These are phyloP conservation scores for Meloidogyne exigua DNA, from an alignment of 1,140 invertebrate genomes.

Conservation along the genomic window DNA sequence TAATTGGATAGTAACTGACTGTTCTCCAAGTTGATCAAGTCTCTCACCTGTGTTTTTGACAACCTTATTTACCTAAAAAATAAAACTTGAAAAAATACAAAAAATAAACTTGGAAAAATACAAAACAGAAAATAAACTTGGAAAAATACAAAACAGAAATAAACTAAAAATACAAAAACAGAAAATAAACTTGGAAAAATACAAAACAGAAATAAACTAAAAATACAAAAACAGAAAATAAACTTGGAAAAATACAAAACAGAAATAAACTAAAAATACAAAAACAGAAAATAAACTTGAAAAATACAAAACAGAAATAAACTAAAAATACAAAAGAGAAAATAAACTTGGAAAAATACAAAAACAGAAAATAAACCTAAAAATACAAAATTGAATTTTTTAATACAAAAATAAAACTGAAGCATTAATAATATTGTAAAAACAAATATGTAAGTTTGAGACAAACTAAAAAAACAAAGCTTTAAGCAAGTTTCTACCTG, in stretches of 20 bases:
- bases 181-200: background rate
- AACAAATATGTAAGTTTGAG: too few relatives aligned
- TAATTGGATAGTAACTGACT: conserved; percentile 53
- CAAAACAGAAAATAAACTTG: background rate
- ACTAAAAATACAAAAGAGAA: background rate
- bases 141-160: background rate
- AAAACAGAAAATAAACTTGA: background rate
- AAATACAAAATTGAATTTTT: too few relatives aligned
- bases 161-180: background rate
- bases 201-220: background rate
- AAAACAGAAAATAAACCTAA: too few relatives aligned
- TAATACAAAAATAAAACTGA: too few relatives aligned
- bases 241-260: too few relatives aligned
- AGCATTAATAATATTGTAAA: too few relatives aligned
- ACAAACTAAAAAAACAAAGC: too few relatives aligned
- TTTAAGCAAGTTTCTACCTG: conserved; percentile 25
- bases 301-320: background rate
- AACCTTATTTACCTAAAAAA: conserved; percentile 13
- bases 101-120: background rate
- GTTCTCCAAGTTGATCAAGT: conserved; percentile 51
- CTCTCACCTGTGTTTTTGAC: conserved; percentile 52
- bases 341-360: too few relatives aligned
- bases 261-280: background rate
- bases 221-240: background rate
- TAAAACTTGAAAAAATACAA: background rate